Conservation (phyloP, 2,797 vertebrate genomes). For the Premnoplex brunnescens region DNA sequence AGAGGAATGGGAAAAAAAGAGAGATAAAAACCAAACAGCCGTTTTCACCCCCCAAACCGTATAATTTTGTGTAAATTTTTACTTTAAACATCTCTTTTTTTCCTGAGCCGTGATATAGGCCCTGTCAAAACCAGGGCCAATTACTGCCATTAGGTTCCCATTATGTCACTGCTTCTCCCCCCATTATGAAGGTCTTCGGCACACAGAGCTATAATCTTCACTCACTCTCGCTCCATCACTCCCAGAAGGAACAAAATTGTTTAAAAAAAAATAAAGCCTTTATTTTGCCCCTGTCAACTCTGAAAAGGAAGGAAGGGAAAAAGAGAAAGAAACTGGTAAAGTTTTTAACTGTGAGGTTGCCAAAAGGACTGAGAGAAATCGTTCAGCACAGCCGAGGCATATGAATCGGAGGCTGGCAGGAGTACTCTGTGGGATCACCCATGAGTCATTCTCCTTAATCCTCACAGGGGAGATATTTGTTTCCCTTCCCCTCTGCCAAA, state of each 20-base stretch:
- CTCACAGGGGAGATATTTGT: neutral
- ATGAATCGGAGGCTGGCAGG: neutral
- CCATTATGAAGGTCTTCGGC: slow-evolving; percentile 82
- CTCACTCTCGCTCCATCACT: slow-evolving; percentile 95
- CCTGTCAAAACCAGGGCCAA: slow-evolving; percentile 98
- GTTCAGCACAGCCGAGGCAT: neutral
- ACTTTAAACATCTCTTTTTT: slow-evolving; percentile 92
- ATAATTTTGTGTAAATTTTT: slow-evolving; percentile 99
- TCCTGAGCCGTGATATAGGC: slow-evolving; percentile 95
- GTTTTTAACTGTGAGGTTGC: slow-evolving; percentile 81
- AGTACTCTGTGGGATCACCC: neutral
- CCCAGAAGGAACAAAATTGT: slow-evolving; percentile 84
- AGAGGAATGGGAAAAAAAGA: slow-evolving; percentile 72
- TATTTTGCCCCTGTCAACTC: slow-evolving; percentile 85
- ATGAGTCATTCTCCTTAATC: neutral
- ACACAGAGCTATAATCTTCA: slow-evolving; percentile 96
- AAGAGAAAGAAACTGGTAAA: slow-evolving; percentile 80
- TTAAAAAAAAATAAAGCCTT: slow-evolving; percentile 81
- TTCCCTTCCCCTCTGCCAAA: neutral
- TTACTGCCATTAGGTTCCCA: slow-evolving; percentile 99
- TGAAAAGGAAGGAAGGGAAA: slow-evolving; percentile 79
- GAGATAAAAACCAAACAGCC: slow-evolving; percentile 85
- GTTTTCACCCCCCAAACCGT: slow-evolving; percentile 86
- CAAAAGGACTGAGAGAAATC: slow-evolving; percentile 32
- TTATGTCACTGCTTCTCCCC: slow-evolving; percentile 96